These are phyloP conservation scores for Pristionchus mayeri DNA, from an alignment of 2,888 invertebrate genomes.

Conservation along the genomic window DNA sequence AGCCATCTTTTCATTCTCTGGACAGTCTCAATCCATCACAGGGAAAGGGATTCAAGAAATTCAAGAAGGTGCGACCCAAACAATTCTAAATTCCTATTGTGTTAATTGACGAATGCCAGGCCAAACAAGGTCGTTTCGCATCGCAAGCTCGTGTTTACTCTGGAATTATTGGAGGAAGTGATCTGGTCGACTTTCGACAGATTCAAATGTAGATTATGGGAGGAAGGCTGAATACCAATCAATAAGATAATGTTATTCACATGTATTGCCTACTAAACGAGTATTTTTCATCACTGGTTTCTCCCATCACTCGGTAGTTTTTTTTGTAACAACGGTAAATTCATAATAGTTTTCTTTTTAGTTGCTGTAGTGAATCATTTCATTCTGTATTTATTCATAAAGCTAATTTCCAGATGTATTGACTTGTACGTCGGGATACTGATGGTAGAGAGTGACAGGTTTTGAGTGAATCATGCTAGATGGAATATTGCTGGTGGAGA, in stretches of 20 bases:
- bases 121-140: conserved; percentile 27
- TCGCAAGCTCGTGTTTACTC: not conserved
- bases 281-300: not conserved
- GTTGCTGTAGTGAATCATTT: not conserved
- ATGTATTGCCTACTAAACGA: not conserved
- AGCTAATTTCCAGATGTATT: not conserved
- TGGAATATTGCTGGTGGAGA: not conserved
- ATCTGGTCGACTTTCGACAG: conserved; percentile 44
- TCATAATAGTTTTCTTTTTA: too few relatives aligned
- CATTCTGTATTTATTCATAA: not conserved
- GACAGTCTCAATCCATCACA: not conserved
- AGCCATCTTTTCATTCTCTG: not conserved
- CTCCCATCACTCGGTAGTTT: not conserved
- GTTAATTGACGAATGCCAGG: not conserved
- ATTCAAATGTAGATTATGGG: conserved; percentile 10
- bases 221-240: too few relatives aligned
- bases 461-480: not conserved
- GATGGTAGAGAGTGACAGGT: not conserved
- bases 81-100: not conserved
- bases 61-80: conserved; percentile 16
- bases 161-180: conserved; percentile 40
- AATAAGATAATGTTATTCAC: too few relatives aligned
- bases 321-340: too few relatives aligned
- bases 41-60: conserved; percentile 45
- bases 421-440: not conserved